Evolutionary conservation across 2,113 vertebrate species (phyloP), one percentile per base, ranked within the genome.

Genomic region (Vulpes ferrilata): DNA sequence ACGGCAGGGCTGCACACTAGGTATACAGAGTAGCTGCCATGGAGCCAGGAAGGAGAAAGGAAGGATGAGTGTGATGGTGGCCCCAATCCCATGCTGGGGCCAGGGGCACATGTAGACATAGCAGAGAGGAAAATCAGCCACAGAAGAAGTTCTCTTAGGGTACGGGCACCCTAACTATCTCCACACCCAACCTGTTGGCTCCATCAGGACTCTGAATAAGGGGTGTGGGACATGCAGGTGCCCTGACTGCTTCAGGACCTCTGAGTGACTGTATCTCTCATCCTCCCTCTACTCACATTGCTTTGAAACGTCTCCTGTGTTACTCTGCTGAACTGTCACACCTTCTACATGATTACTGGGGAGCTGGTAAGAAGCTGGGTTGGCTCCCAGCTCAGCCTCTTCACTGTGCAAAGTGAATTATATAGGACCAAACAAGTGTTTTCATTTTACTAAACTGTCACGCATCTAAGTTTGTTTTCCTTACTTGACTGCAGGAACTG

Each of bases 311-410:
- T 27, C 43, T 32, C 79, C 62, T 38, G 25, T 30, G 60, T 13
- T 0, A 48, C 13, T 6, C 5, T 20, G 8, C 7, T 1, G 2
- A 30, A 48, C 2, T 0, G 0, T 2, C 17, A 48, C 43, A 9
- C 64, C 19, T 60, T 53, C 23, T 4, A 30, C 25, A 10, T 4
- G 20, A 35, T 11, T 38, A 25, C 32, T 3, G 64, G 62, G 69
- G 48, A 27, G 43, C 82, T 22, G 13, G 73, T 30, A 59, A 48
- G 3, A 80, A 53, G 90, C n/a, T 9, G 19, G n/a, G 27, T 4
- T 11, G n/a, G 57, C 5, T 43, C 53, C 22, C 20, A 53, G 55
- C 57, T 60, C 32, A 0, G 11, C 22, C 13, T 11, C 93, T 43
- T 43, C 3, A 0, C 71, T 5, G 2, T 16, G 53, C 55, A 3